Conservation (phyloP, 2,113 vertebrate genomes). For the Etheostoma cragini region DNA sequence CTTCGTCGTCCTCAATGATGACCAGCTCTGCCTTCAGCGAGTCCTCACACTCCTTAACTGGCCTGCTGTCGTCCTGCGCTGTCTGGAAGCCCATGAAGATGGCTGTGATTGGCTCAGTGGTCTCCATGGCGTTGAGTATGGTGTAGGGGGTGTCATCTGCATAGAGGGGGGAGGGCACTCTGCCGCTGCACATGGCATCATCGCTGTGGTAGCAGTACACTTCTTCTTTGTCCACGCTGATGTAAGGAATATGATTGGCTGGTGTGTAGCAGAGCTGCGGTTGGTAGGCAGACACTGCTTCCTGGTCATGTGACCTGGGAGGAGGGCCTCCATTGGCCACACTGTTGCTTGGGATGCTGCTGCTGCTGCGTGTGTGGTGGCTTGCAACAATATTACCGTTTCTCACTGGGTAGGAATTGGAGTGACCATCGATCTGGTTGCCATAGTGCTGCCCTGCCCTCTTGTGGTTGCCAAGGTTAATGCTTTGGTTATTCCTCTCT, state of each 20-base stretch:
- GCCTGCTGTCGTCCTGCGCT: conserved; percentile 75
- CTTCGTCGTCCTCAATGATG: conserved; percentile 85
- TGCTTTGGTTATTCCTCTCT: conserved; percentile 25
- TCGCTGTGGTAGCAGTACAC: conserved; percentile 24
- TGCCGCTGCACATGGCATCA: not conserved
- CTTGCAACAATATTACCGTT: not conserved
- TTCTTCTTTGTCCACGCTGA: conserved; percentile 53
- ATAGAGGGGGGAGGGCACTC: conserved; percentile 50
- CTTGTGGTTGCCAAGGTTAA: conserved; percentile 21
- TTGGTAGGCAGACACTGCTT: conserved; percentile 12
- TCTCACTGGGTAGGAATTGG: not conserved
- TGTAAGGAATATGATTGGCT: conserved; percentile 62
- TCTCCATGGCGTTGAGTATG: conserved; percentile 84
- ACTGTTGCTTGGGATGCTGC: not conserved
- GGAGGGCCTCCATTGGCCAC: not conserved
- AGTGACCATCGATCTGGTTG: not conserved
- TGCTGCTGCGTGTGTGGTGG: not conserved
- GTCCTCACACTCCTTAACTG: conserved; percentile 83
- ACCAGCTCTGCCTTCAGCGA: conserved; percentile 90
- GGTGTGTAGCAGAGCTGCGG: conserved; percentile 61
- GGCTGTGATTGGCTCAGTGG: conserved; percentile 90
- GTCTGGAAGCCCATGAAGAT: conserved; percentile 94
- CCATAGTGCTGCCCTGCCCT: not conserved
- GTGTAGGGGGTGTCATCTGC: conserved; percentile 57
- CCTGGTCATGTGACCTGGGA: conserved; percentile 38